Evolutionary conservation across 2,113 vertebrate species (phyloP), one percentile per base, ranked within the genome.

Genomic region (Hydropotes inermis): DNA sequence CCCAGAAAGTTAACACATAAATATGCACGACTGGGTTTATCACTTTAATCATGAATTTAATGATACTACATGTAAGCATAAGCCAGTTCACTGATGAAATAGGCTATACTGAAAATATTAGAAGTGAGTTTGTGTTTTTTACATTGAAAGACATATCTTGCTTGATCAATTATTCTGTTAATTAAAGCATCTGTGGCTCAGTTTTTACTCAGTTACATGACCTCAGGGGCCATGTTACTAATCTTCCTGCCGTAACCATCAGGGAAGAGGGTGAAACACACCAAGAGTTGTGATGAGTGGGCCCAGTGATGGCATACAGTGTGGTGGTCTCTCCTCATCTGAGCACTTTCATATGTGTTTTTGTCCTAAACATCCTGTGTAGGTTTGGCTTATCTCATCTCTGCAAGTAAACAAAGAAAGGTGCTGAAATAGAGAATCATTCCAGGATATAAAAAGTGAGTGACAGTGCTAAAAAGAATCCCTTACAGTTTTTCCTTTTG

Each of bases 1-100:
- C 43, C 57, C 85, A 84, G 55, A 50, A 97, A 96, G 90, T 97
- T 95, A 98, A 91, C 76, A 79, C 91, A 95, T 84, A 97, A 97
- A 91, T 97, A 52, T 50, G 47, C 39, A 91, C 82, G 74, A 74
- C 47, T 54, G 43, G 50, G 89, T 86, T 88, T 95, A 96, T 93
- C 47, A 83, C 81, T 74, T 50, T 89, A 67, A 54, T 79, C 23
- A 45, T 74, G 47, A 95, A 86, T 96, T 74, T 92, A 88, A 70
- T 84, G 70, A 81, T 52, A 64, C 85, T 52, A 58, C 3, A 7
- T 92, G 47, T 92, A 92, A 92, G 54, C 43, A 47, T 70, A 95
- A 94, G 67, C n/a, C 33, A 92, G 52, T 81, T 91, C 91, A 58
- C 93, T 84, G 30, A 87, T 89, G 67, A 76, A 36, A 61, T 52